A percentile compares a stretch with the other conserved stretches of the same genome.
phyloP scores from a whole-genome alignment of 2,113 vertebrate genomes.

The Scophthalmus maximus region DNA sequence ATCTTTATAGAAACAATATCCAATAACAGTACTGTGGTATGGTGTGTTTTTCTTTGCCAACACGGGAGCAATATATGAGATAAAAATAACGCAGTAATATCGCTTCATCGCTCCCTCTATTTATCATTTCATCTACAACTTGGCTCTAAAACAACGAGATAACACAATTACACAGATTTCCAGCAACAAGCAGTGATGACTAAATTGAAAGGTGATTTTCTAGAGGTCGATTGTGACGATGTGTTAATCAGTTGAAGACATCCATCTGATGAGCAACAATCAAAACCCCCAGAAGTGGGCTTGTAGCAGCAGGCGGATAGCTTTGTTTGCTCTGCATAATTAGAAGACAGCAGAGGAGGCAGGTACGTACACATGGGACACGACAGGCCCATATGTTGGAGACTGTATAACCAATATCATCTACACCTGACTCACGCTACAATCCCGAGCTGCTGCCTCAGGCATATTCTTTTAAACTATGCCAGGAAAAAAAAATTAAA shows the following conservation, averaged over 20 bases:
- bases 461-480: slow-evolving; percentile 49
- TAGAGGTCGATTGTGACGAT: slow-evolving; percentile 59
- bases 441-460: slow-evolving; percentile 65
- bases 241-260: slow-evolving; percentile 72
- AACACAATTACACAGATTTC: slow-evolving; percentile 27
- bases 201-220: slow-evolving; percentile 52
- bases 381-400: slow-evolving; percentile 79
- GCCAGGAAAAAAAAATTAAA: slow-evolving; percentile 49
- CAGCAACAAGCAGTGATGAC: slow-evolving; percentile 45
- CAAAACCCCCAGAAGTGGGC: slow-evolving; percentile 72
- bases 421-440: slow-evolving; percentile 71
- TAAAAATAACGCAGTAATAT: slow-evolving; percentile 35
- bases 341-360: slow-evolving; percentile 81
- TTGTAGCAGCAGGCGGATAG: slow-evolving; percentile 78
- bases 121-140: slow-evolving; percentile 23
- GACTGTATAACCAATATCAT: slow-evolving; percentile 79
- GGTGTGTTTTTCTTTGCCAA: slow-evolving; percentile 2
- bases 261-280: slow-evolving; percentile 73
- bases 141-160: slow-evolving; percentile 15
- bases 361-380: slow-evolving; percentile 82
- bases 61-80: slow-evolving; percentile 7
- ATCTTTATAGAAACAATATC: background rate
- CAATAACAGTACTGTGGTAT: background rate
- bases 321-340: slow-evolving; percentile 84
- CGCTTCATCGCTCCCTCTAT: slow-evolving; percentile 18